Conservation (phyloP, 1,140 invertebrate genomes). For the Tetramorium alpestre region DNA sequence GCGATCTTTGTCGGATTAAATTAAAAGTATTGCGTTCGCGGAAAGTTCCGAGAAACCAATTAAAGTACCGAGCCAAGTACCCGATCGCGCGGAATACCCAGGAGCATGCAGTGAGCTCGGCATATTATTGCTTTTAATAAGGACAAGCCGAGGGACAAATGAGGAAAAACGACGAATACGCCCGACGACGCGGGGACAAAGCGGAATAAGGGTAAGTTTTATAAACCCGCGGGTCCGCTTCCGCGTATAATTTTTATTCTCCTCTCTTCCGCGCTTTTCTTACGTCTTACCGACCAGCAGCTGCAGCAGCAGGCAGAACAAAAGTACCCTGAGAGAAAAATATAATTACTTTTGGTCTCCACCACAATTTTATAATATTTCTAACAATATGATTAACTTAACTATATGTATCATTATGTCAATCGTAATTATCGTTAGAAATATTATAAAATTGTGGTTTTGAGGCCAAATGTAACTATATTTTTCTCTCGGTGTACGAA, state of each 20-base stretch:
- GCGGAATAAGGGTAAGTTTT: constrained; percentile 21
- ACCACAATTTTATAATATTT: too few species aligned
- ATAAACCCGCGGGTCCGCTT: constrained; percentile 12
- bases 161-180: neutral
- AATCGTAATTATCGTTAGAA: too few species aligned
- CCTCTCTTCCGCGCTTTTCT: constrained; percentile 24
- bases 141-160: neutral
- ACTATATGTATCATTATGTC: too few species aligned
- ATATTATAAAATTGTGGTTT: too few species aligned
- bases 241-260: constrained; percentile 44
- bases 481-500: constrained; percentile 1
- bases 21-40: constrained; percentile 34
- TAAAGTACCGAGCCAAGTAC: constrained; percentile 22
- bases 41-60: constrained; percentile 40
- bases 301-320: neutral
- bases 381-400: too few species aligned
- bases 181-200: neutral
- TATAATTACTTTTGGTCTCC: too few species aligned
- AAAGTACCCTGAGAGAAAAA: neutral
- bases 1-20: constrained; percentile 37
- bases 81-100: constrained; percentile 23
- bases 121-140: constrained; percentile 54
- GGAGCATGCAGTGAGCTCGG: neutral
- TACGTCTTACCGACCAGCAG: neutral
- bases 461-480: too few species aligned